Evolutionary conservation across 1,140 invertebrate species (phyloP).

Genomic region (Vollenhovia emeryi): DNA sequence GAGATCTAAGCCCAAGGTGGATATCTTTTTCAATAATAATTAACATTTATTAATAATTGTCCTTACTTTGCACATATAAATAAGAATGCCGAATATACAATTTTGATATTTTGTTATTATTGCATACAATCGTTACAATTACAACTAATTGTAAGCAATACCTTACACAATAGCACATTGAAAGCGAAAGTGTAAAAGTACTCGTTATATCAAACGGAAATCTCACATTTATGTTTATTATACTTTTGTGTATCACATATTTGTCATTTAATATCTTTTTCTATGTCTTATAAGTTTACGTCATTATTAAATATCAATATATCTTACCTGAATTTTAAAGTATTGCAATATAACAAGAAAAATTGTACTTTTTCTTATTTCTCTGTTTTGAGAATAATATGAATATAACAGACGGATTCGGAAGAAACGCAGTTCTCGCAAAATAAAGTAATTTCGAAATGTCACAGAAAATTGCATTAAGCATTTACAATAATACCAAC

Average conservation of each 20-base stretch:
- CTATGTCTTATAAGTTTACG: neutral
- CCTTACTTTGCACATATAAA: neutral
- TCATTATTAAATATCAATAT: neutral
- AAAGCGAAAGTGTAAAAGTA: neutral
- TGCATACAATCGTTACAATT: neutral
- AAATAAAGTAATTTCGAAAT: constrained; percentile 16
- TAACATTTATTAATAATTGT: neutral
- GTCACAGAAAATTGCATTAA: constrained; percentile 6
- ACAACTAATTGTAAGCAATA: too few species aligned
- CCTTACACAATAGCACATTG: neutral
- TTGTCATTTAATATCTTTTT: neutral
- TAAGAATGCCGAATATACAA: neutral
- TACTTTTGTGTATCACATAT: neutral
- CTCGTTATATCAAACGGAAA: neutral
- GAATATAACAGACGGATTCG: neutral
- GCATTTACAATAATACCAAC: constrained; percentile 20
- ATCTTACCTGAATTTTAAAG: neutral
- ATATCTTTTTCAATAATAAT: neutral
- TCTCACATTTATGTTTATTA: neutral
- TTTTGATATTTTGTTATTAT: neutral
- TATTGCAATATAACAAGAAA: neutral
- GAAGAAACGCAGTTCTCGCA: neutral
- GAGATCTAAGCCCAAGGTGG: constrained; percentile 77
- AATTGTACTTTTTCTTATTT: neutral
- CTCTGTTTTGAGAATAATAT: neutral